A percentile compares a stretch with the other conserved stretches of the same genome.
Conservation (phyloP, 2,888 invertebrate species). For the Pristionchus fissidentatus region DNA sequence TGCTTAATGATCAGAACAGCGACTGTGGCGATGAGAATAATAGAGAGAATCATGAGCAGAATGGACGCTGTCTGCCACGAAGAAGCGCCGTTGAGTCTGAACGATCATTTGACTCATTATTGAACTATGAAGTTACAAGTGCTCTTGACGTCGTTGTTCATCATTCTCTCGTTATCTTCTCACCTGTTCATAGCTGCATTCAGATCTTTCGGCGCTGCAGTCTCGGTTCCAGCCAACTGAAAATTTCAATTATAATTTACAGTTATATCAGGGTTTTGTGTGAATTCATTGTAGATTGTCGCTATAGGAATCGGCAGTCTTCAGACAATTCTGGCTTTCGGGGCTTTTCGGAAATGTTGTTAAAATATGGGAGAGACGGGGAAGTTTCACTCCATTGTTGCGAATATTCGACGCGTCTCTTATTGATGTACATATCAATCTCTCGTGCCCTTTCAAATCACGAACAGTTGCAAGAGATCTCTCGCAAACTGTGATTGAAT, state of each 20-base stretch:
- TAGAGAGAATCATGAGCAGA: conserved; percentile 37
- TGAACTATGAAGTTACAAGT: neutral
- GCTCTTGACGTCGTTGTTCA: too few species aligned
- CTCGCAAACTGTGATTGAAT: neutral
- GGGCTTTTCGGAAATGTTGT: neutral
- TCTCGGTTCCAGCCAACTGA: neutral
- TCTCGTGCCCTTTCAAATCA: conserved; percentile 18
- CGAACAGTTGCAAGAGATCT: conserved; percentile 32
- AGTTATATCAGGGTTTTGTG: too few species aligned
- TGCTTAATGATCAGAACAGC: conserved; percentile 30
- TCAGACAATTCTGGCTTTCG: too few species aligned
- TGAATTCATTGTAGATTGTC: too few species aligned
- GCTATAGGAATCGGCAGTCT: too few species aligned
- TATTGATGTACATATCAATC: neutral
- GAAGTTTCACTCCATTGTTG: conserved; percentile 32
- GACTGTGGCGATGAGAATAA: conserved; percentile 5
- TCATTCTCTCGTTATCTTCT: too few species aligned
- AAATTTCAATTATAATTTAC: too few species aligned
- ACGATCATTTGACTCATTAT: neutral
- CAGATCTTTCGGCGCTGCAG: conserved; percentile 41
- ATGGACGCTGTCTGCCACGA: conserved; percentile 40
- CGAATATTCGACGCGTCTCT: neutral
- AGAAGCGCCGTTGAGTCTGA: conserved; percentile 43
- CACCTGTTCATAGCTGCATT: conserved; percentile 20
- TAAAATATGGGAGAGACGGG: neutral